phyloP scores from a whole-genome alignment of 1,140 invertebrate species.

The Drosophila lacteicornis region DNA sequence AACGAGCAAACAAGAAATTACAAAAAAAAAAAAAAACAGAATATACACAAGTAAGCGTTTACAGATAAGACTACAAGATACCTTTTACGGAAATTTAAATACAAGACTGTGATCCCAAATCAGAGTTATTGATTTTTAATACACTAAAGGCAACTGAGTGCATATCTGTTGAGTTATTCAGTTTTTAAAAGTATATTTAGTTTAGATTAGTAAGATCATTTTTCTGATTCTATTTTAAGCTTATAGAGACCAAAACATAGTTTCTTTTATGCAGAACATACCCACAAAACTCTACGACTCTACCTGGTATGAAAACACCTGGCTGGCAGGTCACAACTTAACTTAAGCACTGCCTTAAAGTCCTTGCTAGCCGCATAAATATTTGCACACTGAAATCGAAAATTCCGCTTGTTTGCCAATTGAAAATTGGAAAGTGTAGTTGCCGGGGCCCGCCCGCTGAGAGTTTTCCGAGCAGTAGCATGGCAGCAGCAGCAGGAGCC shows the following conservation, averaged over 20 bases:
- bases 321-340: conserved; percentile 4
- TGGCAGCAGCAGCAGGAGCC: conserved; percentile 1
- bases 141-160: too few relatives aligned
- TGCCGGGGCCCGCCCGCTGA: conserved; percentile 27
- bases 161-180: too few relatives aligned
- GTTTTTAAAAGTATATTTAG: too few relatives aligned
- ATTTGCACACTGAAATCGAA: conserved; percentile 71
- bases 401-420: conserved; percentile 64
- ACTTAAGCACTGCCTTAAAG: conserved; percentile 36
- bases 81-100: not conserved
- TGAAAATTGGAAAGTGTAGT: conserved; percentile 68
- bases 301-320: conserved; percentile 2
- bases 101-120: too few relatives aligned
- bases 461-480: conserved; percentile 33
- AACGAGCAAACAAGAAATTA: conserved; percentile 16
- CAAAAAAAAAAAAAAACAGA: not conserved
- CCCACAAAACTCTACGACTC: not conserved
- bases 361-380: conserved; percentile 48
- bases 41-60: not conserved
- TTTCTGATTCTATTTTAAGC: too few relatives aligned
- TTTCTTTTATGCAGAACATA: not conserved
- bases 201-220: too few relatives aligned
- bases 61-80: conserved; percentile 11
- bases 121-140: too few relatives aligned
- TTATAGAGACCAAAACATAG: too few relatives aligned